Base-by-base conservation (phyloP, 2,888 invertebrate genomes). In the Tiliacea aurago region DNA sequence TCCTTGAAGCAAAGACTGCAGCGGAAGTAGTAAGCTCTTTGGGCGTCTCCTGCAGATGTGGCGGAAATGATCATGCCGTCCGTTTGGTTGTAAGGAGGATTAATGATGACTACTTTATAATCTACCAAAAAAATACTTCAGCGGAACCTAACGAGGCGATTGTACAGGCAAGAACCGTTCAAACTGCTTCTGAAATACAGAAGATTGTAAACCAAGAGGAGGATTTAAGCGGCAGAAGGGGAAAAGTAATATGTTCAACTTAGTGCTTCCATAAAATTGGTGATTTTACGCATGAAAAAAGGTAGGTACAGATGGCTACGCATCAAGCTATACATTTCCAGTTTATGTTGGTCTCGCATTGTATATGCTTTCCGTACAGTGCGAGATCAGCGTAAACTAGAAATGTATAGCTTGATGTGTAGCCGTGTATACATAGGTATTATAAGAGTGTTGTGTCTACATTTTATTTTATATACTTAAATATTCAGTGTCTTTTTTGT, bases 181-280 rank as follows among this genome's bases (percentile, higher is more conserved):
- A 70, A 53, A 70, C 51, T 33, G 41, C 70, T 43, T 53, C 70
- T 53, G 63, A 63, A 63, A 63, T 63, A n/a, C 63, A 49, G 63
- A 49, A 63, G n/a, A 33, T 63, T 49, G 15, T 49, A 49, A 63
- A 15, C 15, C 33, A 49, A 63, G 33, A n/a, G 15, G 7, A 33
- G 9, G 63, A 63, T n/a, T 47, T 63, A 20, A 63, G 13, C 3
- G 33, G 9, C 15, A 33, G 47, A 49, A 47, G 3, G n/a, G 63
- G 63, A 63, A 47, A 47, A 63, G 1, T 63, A 63, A 33, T 33
- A 49, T 63, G 47, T 63, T n/a, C 28, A 47, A 45, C 20, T 28
- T 47, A 63, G 28, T 47, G 13, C 4, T 20, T 18, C 15, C 15
- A 55, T 4, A 18, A 33, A 33, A 4, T 33, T 33, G 33, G 33